These are phyloP conservation scores for Macaria notata DNA, from an alignment of 2,888 invertebrate genomes.

Conservation along the genomic window DNA sequence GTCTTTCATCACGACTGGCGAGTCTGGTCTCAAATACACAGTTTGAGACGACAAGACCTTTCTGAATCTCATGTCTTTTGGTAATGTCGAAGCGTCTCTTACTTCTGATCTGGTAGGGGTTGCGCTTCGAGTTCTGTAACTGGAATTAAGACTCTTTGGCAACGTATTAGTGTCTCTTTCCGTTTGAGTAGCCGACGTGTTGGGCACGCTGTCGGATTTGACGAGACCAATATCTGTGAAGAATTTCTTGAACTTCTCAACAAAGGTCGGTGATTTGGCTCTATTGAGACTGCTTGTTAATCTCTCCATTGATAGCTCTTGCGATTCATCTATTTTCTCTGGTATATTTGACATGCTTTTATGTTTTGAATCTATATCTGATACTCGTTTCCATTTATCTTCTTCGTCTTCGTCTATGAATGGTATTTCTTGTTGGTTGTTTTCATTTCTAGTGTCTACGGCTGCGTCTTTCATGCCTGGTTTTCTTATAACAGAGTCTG, in stretches of 20 bases:
- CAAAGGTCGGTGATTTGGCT: slow-evolving; percentile 73
- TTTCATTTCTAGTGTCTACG: slow-evolving; percentile 73
- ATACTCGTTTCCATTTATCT: slow-evolving; percentile 52
- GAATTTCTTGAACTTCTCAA: slow-evolving; percentile 75
- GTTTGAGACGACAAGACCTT: slow-evolving; percentile 72
- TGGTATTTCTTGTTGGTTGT: slow-evolving; percentile 74
- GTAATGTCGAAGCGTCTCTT: slow-evolving; percentile 66
- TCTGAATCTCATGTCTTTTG: slow-evolving; percentile 75
- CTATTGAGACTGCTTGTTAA: slow-evolving; percentile 66
- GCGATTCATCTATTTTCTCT: slow-evolving; percentile 64
- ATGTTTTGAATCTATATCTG: slow-evolving; percentile 61
- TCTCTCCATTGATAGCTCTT: slow-evolving; percentile 61
- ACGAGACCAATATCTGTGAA: slow-evolving; percentile 71
- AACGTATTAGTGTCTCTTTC: slow-evolving; percentile 50
- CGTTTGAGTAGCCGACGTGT: slow-evolving; percentile 28
- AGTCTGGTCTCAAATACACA: slow-evolving; percentile 67
- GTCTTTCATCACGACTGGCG: slow-evolving; percentile 48
- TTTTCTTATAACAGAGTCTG: slow-evolving; percentile 52
- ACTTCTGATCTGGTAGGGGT: slow-evolving; percentile 55
- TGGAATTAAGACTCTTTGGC: slow-evolving; percentile 66
- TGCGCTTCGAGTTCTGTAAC: slow-evolving; percentile 60
- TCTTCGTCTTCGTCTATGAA: slow-evolving; percentile 76
- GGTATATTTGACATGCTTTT: slow-evolving; percentile 76
- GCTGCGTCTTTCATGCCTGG: slow-evolving; percentile 63
- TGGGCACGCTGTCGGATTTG: slow-evolving; percentile 52